These are phyloP conservation scores for Mantis religiosa DNA, from an alignment of 2,888 invertebrate genomes.

Conservation along the genomic window DNA sequence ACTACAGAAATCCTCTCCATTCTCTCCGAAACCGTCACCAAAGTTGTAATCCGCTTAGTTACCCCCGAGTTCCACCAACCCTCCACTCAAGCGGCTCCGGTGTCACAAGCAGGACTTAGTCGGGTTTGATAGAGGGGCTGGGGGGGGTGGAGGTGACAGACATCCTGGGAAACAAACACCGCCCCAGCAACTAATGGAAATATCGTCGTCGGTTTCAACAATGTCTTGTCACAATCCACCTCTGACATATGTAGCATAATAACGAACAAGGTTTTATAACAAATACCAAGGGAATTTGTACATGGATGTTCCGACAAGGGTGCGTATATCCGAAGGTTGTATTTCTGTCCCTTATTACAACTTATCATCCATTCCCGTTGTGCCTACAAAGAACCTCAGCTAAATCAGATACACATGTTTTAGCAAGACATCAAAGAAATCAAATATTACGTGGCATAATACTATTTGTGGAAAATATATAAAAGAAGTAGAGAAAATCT, in stretches of 20 bases:
- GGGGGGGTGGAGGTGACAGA: background rate
- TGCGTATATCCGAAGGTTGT: no score
- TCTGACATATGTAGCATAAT: background rate
- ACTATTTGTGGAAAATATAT: no score
- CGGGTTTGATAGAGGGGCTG: background rate
- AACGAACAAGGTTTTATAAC: background rate
- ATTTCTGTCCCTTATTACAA: no score
- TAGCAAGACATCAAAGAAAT: no score
- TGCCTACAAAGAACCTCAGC: no score
- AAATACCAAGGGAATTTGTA: background rate
- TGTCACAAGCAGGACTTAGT: background rate
- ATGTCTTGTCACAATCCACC: background rate
- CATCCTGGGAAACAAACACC: background rate
- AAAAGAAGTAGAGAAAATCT: no score
- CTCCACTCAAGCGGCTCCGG: background rate
- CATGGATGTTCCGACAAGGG: background rate
- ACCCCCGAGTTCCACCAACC: background rate
- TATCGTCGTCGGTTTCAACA: background rate
- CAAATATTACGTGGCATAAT: no score
- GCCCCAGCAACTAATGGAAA: background rate
- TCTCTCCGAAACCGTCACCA: background rate
- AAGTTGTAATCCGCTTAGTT: conserved; percentile 2
- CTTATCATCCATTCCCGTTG: no score
- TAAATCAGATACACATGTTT: no score
- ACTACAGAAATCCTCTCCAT: background rate